A percentile compares a stretch with the other conserved stretches of the same genome.
phyloP scores from a whole-genome alignment of 2,113 vertebrate species.

The Zosterops pallidus region DNA sequence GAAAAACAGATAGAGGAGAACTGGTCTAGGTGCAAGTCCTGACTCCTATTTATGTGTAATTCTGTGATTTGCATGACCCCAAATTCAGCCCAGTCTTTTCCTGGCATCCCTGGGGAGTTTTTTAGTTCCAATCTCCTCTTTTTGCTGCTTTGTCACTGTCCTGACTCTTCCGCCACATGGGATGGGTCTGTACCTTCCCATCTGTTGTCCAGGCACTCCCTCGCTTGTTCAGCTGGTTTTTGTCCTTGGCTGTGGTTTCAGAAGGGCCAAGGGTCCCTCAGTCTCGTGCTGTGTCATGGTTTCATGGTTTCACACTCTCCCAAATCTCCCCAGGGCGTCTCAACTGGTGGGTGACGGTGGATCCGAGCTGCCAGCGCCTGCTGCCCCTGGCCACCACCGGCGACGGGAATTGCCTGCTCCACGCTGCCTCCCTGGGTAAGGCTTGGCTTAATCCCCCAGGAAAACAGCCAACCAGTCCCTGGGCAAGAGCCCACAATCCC shows the following conservation, averaged over 20 bases:
- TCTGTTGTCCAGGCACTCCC: fast-evolving
- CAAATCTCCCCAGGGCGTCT: constrained; percentile 80
- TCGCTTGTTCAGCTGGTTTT: fast-evolving
- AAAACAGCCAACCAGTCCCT: background rate
- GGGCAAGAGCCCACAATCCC: fast-evolving
- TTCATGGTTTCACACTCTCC: background rate
- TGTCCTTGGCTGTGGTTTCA: fast-evolving
- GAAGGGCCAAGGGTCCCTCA: background rate
- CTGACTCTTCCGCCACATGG: background rate
- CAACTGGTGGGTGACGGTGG: constrained; percentile 95
- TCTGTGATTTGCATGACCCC: background rate
- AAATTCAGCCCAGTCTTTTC: background rate
- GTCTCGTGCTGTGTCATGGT: fast-evolving
- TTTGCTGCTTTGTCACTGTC: background rate
- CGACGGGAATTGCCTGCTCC: constrained; percentile 94
- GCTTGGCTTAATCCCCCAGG: fast-evolving
- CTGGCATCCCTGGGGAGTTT: fast-evolving
- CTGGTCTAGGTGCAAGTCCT: background rate
- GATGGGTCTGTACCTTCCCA: fast-evolving
- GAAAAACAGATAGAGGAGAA: background rate
- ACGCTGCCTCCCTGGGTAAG: constrained; percentile 94
- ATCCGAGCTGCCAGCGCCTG: constrained; percentile 88
- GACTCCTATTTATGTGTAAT: background rate
- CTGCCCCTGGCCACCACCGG: constrained; percentile 94
- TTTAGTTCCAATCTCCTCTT: fast-evolving